Conservation (phyloP, 2,888 invertebrate genomes). For the Molanna angustata region DNA sequence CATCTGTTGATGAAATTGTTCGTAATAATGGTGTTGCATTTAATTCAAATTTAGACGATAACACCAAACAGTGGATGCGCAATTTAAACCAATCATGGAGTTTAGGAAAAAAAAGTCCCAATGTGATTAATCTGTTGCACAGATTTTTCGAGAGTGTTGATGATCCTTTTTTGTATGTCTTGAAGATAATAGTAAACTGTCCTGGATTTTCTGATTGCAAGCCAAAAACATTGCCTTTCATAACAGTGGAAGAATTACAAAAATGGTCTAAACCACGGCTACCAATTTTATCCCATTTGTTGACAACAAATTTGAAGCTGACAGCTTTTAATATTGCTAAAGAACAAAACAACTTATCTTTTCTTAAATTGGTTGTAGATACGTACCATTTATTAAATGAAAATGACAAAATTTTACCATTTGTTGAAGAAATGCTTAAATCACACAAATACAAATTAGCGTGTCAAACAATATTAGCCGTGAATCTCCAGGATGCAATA, state of each 20-base stretch:
- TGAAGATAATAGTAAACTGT: constrained; percentile 60
- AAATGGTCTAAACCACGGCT: constrained; percentile 50
- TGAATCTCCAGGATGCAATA: constrained; percentile 66
- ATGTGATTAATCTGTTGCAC: constrained; percentile 49
- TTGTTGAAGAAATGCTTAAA: constrained; percentile 57
- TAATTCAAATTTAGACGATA: constrained; percentile 46
- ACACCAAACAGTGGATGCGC: constrained; percentile 44
- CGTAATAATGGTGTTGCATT: constrained; percentile 42
- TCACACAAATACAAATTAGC: constrained; percentile 70
- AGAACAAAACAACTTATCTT: constrained; percentile 62
- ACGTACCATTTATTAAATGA: constrained; percentile 62
- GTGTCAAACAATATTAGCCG: constrained; percentile 64
- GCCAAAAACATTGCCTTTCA: constrained; percentile 59
- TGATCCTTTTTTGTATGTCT: constrained; percentile 60
- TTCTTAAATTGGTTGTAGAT: constrained; percentile 62
- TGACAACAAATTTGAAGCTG: constrained; percentile 59
- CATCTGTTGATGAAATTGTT: constrained; percentile 49
- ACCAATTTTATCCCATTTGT: constrained; percentile 39
- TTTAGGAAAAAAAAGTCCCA: constrained; percentile 57
- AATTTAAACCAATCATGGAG: constrained; percentile 48
- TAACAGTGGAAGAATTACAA: constrained; percentile 60
- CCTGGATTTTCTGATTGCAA: constrained; percentile 63
- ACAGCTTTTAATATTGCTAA: constrained; percentile 71
- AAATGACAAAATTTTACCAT: constrained; percentile 60
- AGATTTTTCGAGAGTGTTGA: constrained; percentile 49